phyloP scores from a whole-genome alignment of 2,888 invertebrate species.

The Sminthurinus aureus region DNA sequence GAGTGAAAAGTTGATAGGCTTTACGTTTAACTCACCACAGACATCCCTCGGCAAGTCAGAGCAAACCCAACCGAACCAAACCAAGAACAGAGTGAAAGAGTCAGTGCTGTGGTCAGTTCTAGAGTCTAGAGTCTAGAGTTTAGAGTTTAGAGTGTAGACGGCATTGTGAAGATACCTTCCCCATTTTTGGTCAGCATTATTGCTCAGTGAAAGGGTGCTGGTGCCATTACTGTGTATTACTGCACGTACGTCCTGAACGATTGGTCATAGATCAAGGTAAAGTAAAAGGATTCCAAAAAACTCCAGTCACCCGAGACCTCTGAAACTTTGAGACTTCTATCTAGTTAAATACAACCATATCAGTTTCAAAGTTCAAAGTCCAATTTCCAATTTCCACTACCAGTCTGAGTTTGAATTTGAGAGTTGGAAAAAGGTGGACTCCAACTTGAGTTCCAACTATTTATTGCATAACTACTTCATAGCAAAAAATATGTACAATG shows the following conservation, averaged over 20 bases:
- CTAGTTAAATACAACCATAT: constrained; percentile 50
- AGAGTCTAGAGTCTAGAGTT: constrained; percentile 54
- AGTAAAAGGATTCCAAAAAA: constrained; percentile 47
- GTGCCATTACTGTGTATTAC: too few species aligned
- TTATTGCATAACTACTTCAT: neutral
- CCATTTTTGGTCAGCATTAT: too few species aligned
- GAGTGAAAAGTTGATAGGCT: constrained; percentile 59
- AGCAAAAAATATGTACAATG: neutral
- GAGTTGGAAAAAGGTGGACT: constrained; percentile 8
- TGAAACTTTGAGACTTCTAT: constrained; percentile 41
- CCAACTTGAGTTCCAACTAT: constrained; percentile 26
- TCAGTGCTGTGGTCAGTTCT: neutral
- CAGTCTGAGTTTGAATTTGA: neutral
- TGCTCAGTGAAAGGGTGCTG: too few species aligned
- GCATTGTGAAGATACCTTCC: neutral
- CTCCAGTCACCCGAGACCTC: constrained; percentile 56
- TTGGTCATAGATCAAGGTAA: constrained; percentile 58
- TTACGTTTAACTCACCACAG: constrained; percentile 25
- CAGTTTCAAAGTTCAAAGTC: constrained; percentile 27
- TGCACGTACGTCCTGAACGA: constrained; percentile 41
- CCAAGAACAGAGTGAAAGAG: neutral
- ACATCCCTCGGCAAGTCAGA: neutral
- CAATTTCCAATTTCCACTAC: constrained; percentile 1
- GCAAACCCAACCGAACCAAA: too few species aligned
- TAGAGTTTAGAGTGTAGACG: constrained; percentile 30